Percentiles rank a stretch among this genome's conserved stretches.
Evolutionary conservation across 2,113 vertebrate genomes (phyloP).

Genomic region (Hipposideros armiger): DNA sequence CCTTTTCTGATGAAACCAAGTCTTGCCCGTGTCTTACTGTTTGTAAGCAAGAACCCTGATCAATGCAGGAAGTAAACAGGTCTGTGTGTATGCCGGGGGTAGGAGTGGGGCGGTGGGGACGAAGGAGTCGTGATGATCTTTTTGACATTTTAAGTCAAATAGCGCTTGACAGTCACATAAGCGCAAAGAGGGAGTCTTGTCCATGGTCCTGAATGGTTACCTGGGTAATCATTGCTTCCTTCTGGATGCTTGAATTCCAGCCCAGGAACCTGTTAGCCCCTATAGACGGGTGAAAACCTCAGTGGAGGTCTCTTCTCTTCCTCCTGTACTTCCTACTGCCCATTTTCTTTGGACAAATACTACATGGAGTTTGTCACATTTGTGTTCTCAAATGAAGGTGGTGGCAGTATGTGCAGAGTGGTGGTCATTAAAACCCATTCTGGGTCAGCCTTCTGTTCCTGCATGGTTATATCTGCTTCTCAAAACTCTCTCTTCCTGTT

Average conservation of each 20-base stretch:
- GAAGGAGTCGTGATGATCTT: neutral
- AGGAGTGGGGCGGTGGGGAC: neutral
- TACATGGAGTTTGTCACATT: neutral
- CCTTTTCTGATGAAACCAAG: neutral
- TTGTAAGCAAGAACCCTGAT: neutral
- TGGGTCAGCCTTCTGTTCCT: neutral
- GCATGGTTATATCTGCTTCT: neutral
- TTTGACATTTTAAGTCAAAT: neutral
- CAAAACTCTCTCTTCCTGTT: neutral
- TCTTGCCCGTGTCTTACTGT: neutral
- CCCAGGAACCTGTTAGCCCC: neutral
- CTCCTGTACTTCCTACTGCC: neutral
- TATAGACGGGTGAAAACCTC: neutral
- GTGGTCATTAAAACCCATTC: neutral
- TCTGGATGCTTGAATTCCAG: neutral
- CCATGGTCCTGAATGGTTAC: neutral
- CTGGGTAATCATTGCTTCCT: neutral
- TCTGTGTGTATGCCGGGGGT: neutral
- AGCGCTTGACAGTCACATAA: neutral
- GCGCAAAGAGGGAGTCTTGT: neutral
- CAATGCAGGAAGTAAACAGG: neutral
- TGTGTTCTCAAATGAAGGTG: neutral
- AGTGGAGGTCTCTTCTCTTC: neutral
- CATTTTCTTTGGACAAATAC: neutral
- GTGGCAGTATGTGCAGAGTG: neutral